Conservation (phyloP, 2,797 vertebrate genomes). For the Danio albolineatus region DNA sequence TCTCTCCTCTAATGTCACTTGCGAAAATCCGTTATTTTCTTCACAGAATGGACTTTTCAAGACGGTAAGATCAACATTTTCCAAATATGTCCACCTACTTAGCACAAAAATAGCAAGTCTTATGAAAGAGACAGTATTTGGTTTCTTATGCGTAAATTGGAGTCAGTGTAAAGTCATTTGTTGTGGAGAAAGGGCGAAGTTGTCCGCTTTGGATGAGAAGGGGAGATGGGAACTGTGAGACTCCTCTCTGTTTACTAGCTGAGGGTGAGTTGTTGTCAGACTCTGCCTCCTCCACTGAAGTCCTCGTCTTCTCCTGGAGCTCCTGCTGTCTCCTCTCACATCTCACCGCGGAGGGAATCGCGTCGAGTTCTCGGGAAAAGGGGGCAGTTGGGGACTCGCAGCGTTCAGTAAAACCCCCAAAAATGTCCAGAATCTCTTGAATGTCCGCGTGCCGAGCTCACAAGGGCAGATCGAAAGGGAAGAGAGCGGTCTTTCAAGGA, state of each 20-base stretch:
- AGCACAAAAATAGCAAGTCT: slow-evolving; percentile 70
- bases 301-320: slow-evolving; percentile 67
- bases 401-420: slow-evolving; percentile 52
- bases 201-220: slow-evolving; percentile 71
- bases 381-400: slow-evolving; percentile 43
- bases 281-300: slow-evolving; percentile 76
- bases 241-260: slow-evolving; percentile 74
- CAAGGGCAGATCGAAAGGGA: slow-evolving; percentile 56
- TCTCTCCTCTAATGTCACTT: slow-evolving; percentile 65
- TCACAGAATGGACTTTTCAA: slow-evolving; percentile 72
- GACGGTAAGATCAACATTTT: slow-evolving; percentile 79
- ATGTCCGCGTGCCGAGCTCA: slow-evolving; percentile 58
- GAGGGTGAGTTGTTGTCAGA: slow-evolving; percentile 82
- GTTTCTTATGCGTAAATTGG: slow-evolving; percentile 35
- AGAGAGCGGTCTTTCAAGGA: slow-evolving; percentile 66
- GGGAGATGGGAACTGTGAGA: slow-evolving; percentile 63
- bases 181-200: slow-evolving; percentile 65
- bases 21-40: slow-evolving; percentile 69
- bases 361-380: slow-evolving; percentile 56
- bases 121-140: slow-evolving; percentile 39
- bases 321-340: slow-evolving; percentile 69
- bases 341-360: slow-evolving; percentile 71
- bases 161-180: slow-evolving; percentile 13
- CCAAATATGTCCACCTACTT: slow-evolving; percentile 66
- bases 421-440: slow-evolving; percentile 50